Evolutionary conservation across 1,140 invertebrate genomes (phyloP), one percentile per base, ranked within the genome.

Genomic region (Euschistus heros): DNA sequence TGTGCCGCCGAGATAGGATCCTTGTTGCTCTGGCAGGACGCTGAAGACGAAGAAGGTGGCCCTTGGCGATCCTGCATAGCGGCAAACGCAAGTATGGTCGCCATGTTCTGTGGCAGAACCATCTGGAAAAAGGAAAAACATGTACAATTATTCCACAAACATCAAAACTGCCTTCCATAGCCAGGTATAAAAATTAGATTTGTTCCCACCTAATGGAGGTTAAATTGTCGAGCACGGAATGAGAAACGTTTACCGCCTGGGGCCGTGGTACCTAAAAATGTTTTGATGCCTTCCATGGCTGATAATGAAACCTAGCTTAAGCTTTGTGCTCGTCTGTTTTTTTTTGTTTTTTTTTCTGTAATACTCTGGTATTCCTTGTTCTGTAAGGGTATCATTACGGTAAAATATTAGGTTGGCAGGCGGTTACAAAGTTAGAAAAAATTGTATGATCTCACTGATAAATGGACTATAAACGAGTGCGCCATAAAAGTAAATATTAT

Each of bases 21-120:
- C 54, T 57, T 57, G 2, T 1, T 6, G 7, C 18, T 57, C 54
- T 57, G 54, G 24, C 14, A 20, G 24, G 20, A 22, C 3, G 24
- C 54, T 4, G 54, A 57, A 17, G 54, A 22, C 13, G 52, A 55
- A 27, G 54, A 2, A 3, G 18, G 54, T 14, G 54, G 20, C 1
- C 64, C 57, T 14, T 65, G 57, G 22, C 67, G 50, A 20, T 71
- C 71, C 66, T 70, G 69, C 42, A 71, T 54, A 3, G 70, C 66
- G 3, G 71, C 71, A 63, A 73, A 50, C 4, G 71, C 70, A 30
- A 73, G 63, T 17, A 73, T 71, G 15, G 68, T 68, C 7, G 71
- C 69, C 70, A 73, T 69, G 62, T 71, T 73, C 57, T 71, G 71
- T 5, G 72, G 70, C 54, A 73, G 65, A 6, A 63, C 64, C 64